Base-by-base conservation (phyloP, 1,140 invertebrate species). In the Drosophila lini region DNA sequence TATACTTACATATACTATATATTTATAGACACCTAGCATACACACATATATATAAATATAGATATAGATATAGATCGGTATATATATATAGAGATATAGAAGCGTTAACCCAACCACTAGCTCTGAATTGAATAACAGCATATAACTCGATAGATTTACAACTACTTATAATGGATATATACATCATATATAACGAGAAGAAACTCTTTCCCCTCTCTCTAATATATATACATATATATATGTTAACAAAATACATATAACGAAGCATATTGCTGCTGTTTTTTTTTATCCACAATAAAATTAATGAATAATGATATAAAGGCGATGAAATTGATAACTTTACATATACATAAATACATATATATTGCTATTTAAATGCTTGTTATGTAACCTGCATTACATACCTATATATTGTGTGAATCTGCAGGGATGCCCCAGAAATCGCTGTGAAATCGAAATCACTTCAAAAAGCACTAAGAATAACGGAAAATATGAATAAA, bases 131-230 rank as follows among this genome's bases (percentile, higher is more conserved):
- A 74, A 78, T 62, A 62, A 15, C 57, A 41, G 63, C 63, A 73
- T 71, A 78, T 34, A 74, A 55, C 34, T 74, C 19, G 68, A 78
- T 64, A 44, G 55, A 81, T 80, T 58, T 78, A 61, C 65, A 53
- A 78, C 11, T 68, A 68, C n/a, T 56, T 52, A 62, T 56, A 53
- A 73, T 36, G 41, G 44, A 32, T 76, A 75, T 50, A 64, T 61
- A 36, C 34, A 50, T 50, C 32, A 44, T 55, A 47, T 76, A 67
- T 55, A 64, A 22, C 3, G 50, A 19, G 50, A 34, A 34, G 31
- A 19, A 52, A 3, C n/a, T 5, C 11, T 52, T 31, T 34, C 31
- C 5, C 10, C 8, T 34, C 32, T 22, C 41, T 47, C 7, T 55
- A 38, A 40, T 44, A 22, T 50, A 56, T 61, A 58, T 67, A 28